Conservation (phyloP, 2,113 vertebrate species). For the Phyllopteryx taeniolatus region DNA sequence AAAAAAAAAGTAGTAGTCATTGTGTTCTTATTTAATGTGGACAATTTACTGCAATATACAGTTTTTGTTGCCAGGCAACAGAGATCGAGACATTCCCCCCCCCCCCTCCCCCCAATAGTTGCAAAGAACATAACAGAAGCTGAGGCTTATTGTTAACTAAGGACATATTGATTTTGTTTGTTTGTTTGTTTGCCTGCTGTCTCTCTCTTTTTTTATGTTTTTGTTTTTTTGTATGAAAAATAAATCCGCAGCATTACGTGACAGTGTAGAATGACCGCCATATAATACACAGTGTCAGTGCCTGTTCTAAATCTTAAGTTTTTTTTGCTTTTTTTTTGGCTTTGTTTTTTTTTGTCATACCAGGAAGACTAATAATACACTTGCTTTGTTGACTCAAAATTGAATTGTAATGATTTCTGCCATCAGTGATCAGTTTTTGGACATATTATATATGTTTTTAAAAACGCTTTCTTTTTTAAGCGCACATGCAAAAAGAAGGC, state of each 20-base stretch:
- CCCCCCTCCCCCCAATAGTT: background rate
- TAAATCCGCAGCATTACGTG: background rate
- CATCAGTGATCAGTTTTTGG: background rate
- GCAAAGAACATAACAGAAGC: background rate
- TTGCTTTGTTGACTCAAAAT: background rate
- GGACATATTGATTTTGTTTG: background rate
- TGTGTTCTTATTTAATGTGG: background rate
- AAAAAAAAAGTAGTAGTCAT: background rate
- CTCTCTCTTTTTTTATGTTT: background rate
- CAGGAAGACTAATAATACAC: background rate
- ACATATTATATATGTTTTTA: background rate
- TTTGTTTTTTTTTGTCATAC: too few species aligned
- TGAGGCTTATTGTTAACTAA: background rate
- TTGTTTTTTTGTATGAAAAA: background rate
- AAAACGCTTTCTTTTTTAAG: background rate
- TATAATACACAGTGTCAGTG: background rate
- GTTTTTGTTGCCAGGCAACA: background rate
- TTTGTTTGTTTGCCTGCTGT: background rate
- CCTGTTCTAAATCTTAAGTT: background rate
- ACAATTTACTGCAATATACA: background rate
- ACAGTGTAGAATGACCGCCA: background rate
- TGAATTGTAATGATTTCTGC: background rate
- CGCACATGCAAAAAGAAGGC: background rate
- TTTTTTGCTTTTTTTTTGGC: too few species aligned
- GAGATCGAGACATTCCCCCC: background rate